Evolutionary conservation across 35 echinoderm and acorn worm genomes (phyloP).

Genomic region (Amphiura filiformis): DNA sequence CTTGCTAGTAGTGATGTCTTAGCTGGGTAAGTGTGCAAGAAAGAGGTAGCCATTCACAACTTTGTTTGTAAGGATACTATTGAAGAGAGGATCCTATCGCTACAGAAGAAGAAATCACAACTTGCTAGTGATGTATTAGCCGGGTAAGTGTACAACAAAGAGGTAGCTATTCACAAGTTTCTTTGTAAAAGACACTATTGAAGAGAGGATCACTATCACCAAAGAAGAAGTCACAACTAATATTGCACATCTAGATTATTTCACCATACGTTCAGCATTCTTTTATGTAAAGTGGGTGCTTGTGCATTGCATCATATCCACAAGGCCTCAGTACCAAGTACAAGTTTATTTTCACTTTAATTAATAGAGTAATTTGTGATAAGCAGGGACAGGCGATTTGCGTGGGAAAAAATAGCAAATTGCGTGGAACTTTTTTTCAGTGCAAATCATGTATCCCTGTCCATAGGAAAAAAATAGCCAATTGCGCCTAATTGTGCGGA

Average conservation of each 20-base stretch:
- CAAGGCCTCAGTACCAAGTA: no score
- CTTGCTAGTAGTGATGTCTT: constrained; percentile 83
- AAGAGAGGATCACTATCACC: not conserved
- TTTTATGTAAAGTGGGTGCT: no score
- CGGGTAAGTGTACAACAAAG: constrained; percentile 50
- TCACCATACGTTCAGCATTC: no score
- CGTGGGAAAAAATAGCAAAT: no score
- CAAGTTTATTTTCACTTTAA: not conserved
- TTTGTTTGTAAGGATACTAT: constrained; percentile 91
- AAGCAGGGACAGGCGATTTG: no score
- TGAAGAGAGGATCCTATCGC: constrained; percentile 64
- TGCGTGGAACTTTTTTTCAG: no score
- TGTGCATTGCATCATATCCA: not conserved
- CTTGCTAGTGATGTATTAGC: constrained; percentile 85
- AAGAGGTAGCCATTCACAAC: constrained; percentile 86
- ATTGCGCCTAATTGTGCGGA: not conserved
- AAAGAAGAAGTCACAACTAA: no score
- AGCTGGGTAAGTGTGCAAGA: constrained; percentile 63
- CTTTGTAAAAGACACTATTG: not conserved
- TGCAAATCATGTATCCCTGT: no score
- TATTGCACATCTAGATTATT: no score
- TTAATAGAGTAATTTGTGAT: not conserved
- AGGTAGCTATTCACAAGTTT: not conserved
- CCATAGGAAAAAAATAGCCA: not conserved
- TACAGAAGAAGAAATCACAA: constrained; percentile 81